phyloP scores from a whole-genome alignment of 2,797 vertebrate genomes.

The Limnodromus scolopaceus region DNA sequence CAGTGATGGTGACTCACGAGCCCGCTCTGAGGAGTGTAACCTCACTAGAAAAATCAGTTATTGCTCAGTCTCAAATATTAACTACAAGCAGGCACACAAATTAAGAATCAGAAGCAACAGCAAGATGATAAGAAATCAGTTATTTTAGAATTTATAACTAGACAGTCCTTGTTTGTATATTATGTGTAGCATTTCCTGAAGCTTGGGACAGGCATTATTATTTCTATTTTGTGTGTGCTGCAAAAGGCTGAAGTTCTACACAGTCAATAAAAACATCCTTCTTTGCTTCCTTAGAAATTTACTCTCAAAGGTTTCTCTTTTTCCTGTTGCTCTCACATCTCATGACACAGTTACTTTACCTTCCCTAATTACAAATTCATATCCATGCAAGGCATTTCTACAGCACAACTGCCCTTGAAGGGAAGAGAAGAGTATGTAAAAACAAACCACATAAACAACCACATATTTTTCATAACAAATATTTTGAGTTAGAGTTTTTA shows the following conservation, averaged over 20 bases:
- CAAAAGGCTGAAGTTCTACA: neutral
- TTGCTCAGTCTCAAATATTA: neutral
- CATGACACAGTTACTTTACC: neutral
- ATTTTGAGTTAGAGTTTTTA: neutral
- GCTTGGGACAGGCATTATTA: neutral
- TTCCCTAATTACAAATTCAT: neutral
- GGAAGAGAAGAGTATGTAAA: neutral
- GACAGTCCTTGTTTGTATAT: neutral
- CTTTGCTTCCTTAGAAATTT: neutral
- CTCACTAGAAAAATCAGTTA: neutral
- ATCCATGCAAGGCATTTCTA: neutral
- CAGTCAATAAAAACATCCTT: neutral
- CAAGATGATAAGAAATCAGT: neutral
- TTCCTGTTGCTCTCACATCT: neutral
- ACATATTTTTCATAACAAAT: neutral
- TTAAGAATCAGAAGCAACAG: neutral
- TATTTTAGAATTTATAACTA: neutral
- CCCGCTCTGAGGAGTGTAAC: neutral
- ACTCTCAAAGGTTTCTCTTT: neutral
- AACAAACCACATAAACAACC: neutral
- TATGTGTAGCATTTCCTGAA: neutral
- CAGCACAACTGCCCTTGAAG: neutral
- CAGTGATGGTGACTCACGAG: neutral
- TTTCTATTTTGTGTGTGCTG: neutral
- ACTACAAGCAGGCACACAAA: neutral